Percentiles rank a stretch among this genome's conserved stretches.
phyloP scores from a whole-genome alignment of 2,113 vertebrate genomes.

The Anser brachyrhynchus region DNA sequence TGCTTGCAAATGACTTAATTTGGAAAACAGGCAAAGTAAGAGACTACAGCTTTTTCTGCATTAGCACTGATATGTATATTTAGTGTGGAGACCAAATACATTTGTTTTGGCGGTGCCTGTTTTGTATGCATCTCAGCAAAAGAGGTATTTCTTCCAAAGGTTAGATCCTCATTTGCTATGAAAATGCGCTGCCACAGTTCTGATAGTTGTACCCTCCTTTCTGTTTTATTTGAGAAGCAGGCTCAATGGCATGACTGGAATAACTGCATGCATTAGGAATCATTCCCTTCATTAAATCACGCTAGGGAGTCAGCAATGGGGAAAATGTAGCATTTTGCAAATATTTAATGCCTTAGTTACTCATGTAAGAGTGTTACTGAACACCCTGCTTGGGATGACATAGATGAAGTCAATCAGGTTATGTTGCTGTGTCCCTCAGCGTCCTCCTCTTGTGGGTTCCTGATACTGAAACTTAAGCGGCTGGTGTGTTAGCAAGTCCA shows the following conservation, averaged over 20 bases:
- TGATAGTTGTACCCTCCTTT: background rate
- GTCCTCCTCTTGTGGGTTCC: background rate
- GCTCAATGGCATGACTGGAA: background rate
- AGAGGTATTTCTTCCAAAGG: background rate
- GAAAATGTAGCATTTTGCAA: background rate
- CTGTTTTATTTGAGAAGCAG: background rate
- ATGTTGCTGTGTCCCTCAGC: background rate
- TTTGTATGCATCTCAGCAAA: background rate
- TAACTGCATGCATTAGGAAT: background rate
- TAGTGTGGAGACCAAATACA: background rate
- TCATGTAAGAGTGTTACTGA: background rate
- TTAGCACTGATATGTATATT: fast-evolving
- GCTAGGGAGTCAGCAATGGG: fast-evolving
- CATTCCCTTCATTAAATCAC: background rate
- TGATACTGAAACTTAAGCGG: background rate
- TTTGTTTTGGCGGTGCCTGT: background rate
- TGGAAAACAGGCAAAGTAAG: background rate
- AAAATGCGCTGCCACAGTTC: background rate
- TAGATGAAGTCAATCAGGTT: background rate
- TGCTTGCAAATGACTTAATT: background rate
- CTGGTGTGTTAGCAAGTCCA: background rate
- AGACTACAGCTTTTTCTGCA: background rate
- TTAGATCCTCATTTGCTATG: background rate
- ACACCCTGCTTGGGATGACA: background rate
- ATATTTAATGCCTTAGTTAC: background rate